phyloP scores from a whole-genome alignment of 30 jellyfish, hydroid and myxozoan genomes.

The Hydractinia symbiolongicarpus region DNA sequence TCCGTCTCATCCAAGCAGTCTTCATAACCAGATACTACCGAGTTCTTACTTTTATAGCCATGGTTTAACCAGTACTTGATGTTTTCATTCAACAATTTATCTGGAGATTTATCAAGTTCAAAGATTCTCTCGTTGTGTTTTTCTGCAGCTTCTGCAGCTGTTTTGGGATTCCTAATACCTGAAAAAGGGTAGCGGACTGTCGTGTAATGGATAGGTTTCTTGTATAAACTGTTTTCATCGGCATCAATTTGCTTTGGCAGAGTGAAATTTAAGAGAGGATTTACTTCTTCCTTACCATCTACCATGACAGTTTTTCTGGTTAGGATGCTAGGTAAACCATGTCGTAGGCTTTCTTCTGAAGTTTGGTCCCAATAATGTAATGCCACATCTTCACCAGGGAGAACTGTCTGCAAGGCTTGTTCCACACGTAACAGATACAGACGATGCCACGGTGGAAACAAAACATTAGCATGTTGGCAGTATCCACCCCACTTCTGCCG shows the following conservation, averaged over 20 bases:
- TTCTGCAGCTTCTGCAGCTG: not conserved
- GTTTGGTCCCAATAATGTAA: constrained; percentile 48
- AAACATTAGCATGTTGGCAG: constrained; percentile 39
- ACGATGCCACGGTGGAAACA: constrained; percentile 48
- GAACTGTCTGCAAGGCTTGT: constrained; percentile 30
- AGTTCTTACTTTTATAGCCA: not conserved
- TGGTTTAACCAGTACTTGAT: too few relatives aligned
- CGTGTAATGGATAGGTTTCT: constrained; percentile 24
- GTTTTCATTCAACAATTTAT: not conserved
- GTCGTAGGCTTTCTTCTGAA: constrained; percentile 19
- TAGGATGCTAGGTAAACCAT: constrained; percentile 26
- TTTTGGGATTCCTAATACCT: constrained; percentile 20
- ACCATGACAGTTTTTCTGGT: not conserved
- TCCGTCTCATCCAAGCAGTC: constrained; percentile 15
- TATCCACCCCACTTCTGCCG: constrained; percentile 30
- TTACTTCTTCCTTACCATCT: not conserved
- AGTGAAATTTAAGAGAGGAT: constrained; percentile 17
- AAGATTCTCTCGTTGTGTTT: not conserved
- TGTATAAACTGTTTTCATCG: not conserved
- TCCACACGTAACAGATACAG: constrained; percentile 19
- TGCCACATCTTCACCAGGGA: constrained; percentile 16
- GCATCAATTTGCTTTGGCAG: constrained; percentile 9
- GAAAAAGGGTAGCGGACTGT: constrained; percentile 40
- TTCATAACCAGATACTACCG: not conserved
- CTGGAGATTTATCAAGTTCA: not conserved